Conservation (phyloP, 2,888 invertebrate species). For the Schizaphis graminum region DNA sequence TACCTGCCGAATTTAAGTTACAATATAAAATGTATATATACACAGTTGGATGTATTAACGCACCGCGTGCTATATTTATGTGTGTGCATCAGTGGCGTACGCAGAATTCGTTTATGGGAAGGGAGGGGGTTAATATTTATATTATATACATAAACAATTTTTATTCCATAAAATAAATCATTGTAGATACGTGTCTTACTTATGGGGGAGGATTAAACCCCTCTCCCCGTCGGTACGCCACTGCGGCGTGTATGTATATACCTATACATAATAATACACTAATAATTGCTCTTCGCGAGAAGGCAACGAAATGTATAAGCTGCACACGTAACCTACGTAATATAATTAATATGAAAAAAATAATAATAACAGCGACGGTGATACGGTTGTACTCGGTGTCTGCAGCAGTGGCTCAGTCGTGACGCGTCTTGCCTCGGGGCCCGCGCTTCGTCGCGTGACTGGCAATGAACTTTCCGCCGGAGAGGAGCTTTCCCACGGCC, state of each 20-base stretch:
- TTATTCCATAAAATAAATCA: too few species aligned
- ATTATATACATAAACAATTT: too few species aligned
- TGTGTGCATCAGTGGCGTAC: too few species aligned
- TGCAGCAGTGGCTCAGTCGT: not conserved
- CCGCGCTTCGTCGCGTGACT: slow-evolving; percentile 31
- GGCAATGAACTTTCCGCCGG: slow-evolving; percentile 60
- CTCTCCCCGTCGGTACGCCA: too few species aligned
- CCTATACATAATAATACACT: not conserved
- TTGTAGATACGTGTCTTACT: too few species aligned
- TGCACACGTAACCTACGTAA: not conserved
- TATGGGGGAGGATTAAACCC: too few species aligned
- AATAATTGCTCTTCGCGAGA: not conserved
- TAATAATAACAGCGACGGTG: not conserved
- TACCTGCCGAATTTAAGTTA: too few species aligned
- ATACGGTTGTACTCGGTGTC: not conserved
- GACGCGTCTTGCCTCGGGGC: slow-evolving; percentile 30
- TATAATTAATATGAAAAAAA: not conserved
- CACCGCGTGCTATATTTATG: too few species aligned
- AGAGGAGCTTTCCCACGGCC: slow-evolving; percentile 64
- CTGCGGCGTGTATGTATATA: too few species aligned
- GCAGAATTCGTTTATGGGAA: too few species aligned
- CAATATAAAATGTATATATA: not conserved
- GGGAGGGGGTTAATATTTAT: too few species aligned
- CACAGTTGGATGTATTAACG: too few species aligned
- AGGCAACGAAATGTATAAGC: not conserved